These are phyloP conservation scores for Atlantisia rogersi DNA, from an alignment of 2,113 vertebrate species.

Conservation along the genomic window DNA sequence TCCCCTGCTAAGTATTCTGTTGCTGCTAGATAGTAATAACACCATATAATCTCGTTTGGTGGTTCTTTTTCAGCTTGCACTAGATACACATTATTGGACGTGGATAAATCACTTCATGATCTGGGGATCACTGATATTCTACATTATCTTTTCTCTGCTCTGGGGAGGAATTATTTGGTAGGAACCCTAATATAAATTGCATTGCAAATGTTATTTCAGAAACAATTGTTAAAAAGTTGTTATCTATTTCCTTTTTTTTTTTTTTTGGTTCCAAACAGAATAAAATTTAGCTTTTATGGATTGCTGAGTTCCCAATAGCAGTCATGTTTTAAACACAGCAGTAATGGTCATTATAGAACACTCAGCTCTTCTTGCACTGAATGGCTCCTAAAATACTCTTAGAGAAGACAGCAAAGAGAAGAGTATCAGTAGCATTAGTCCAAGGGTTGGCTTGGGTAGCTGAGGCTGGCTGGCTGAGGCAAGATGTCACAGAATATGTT, in stretches of 20 bases:
- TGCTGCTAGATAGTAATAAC: background rate
- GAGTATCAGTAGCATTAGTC: background rate
- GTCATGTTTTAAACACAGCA: background rate
- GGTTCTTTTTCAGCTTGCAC: slow-evolving; percentile 82
- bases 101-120: slow-evolving; percentile 99
- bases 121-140: slow-evolving; percentile 97
- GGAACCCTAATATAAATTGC: background rate
- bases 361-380: background rate
- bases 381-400: background rate
- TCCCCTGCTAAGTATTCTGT: background rate
- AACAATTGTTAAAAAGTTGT: background rate
- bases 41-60: background rate
- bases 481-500: background rate
- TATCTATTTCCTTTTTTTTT: background rate
- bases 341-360: background rate
- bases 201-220: background rate
- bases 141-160: slow-evolving; percentile 93
- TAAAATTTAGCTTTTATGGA: background rate
- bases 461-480: background rate
- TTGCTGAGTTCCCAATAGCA: background rate
- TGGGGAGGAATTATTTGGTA: slow-evolving; percentile 98
- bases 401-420: background rate
- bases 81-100: slow-evolving; percentile 98
- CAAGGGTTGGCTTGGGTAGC: background rate
- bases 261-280: background rate